Conservation (phyloP, 2,888 invertebrate genomes). For the Serrognathus titanus region DNA sequence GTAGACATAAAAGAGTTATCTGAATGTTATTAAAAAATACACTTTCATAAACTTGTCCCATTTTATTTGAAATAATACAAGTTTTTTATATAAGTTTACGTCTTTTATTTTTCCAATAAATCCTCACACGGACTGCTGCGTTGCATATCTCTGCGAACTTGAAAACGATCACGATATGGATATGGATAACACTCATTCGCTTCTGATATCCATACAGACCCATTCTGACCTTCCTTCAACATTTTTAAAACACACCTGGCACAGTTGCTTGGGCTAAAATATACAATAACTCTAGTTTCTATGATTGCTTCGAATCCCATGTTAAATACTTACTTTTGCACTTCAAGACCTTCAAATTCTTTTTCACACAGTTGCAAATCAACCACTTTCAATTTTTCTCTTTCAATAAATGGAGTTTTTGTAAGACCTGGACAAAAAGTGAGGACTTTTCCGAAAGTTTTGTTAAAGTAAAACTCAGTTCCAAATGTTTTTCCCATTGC, state of each 20-base stretch:
- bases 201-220: constrained; percentile 15
- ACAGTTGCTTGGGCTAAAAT: not conserved
- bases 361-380: not conserved
- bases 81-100: not conserved
- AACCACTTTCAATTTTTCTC: not conserved
- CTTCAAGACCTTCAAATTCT: not conserved
- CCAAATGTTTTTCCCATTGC: constrained; percentile 6
- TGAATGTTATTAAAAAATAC: no score
- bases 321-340: not conserved
- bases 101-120: not conserved
- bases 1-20: no score
- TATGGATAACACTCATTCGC: constrained; percentile 3
- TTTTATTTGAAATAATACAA: no score
- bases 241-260: constrained; percentile 8
- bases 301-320: no score
- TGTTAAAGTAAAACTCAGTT: constrained; percentile 5
- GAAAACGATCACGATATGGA: constrained; percentile 7
- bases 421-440: constrained; percentile 5
- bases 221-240: constrained; percentile 8
- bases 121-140: not conserved
- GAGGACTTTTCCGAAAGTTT: constrained; percentile 5
- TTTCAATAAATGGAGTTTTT: not conserved
- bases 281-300: not conserved
- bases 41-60: no score
- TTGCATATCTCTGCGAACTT: not conserved